Conservation (phyloP, 2,888 invertebrate species). For the Drosophila stalkeri region DNA sequence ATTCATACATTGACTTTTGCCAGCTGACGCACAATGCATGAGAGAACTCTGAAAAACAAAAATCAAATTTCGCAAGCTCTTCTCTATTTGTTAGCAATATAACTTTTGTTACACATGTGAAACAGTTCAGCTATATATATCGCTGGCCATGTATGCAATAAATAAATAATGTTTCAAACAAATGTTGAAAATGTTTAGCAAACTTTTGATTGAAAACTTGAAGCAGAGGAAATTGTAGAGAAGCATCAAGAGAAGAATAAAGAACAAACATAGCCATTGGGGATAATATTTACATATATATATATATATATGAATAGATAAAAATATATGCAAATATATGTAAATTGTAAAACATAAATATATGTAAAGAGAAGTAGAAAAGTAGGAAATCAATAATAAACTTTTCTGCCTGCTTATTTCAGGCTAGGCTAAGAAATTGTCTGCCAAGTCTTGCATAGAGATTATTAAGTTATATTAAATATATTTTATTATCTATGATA, state of each 20-base stretch:
- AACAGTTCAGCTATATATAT: not conserved
- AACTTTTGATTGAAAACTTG: not conserved
- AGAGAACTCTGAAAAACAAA: no score
- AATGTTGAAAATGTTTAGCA: slow-evolving; percentile 1
- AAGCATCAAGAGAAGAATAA: not conserved
- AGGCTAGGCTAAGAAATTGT: not conserved
- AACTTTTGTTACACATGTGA: not conserved
- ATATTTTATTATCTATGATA: not conserved
- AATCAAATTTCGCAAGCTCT: not conserved
- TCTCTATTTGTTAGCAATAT: not conserved
- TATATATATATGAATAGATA: no score
- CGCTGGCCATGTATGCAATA: not conserved
- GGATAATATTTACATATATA: no score
- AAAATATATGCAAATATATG: not conserved
- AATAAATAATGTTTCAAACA: slow-evolving; percentile 1
- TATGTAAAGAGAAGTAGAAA: no score
- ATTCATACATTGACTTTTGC: not conserved
- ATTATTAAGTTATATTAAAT: not conserved
- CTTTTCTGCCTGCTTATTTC: not conserved
- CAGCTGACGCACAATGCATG: slow-evolving; percentile 1
- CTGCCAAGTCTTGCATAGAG: not conserved
- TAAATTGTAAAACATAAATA: not conserved
- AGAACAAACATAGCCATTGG: no score
- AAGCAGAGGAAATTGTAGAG: not conserved
- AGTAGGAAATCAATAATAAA: not conserved